Conservation (phyloP, 2,797 vertebrate species). For the Acanthiza pusilla region DNA sequence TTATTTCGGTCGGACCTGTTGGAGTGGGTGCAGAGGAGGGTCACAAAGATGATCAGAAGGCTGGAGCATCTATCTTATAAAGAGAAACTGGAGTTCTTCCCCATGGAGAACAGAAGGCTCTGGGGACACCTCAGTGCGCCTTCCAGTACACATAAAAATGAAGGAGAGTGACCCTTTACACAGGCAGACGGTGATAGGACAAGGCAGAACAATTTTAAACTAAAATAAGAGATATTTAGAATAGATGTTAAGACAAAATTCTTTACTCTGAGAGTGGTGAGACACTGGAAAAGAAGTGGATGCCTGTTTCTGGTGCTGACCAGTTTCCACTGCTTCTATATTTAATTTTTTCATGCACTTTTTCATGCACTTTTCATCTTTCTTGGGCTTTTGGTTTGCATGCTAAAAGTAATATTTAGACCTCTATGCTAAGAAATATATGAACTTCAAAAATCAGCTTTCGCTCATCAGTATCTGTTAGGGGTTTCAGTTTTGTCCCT, state of each 20-base stretch:
- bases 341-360: neutral
- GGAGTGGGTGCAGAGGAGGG: neutral
- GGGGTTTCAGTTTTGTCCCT: neutral
- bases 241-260: neutral
- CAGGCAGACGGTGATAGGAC: neutral
- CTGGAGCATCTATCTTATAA: neutral
- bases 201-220: neutral
- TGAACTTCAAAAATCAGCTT: neutral
- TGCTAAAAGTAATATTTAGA: neutral
- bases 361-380: neutral
- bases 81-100: neutral
- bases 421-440: neutral
- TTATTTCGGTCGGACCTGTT: neutral
- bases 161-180: neutral
- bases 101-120: neutral
- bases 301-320: neutral
- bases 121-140: fast-evolving
- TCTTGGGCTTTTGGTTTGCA: neutral
- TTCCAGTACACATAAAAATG: neutral
- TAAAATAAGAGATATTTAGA: neutral
- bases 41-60: neutral
- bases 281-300: neutral
- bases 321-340: neutral
- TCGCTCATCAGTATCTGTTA: neutral
- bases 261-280: neutral